These are phyloP conservation scores for Balanococcus diminutus DNA, from an alignment of 2,888 invertebrate genomes.

Conservation along the genomic window DNA sequence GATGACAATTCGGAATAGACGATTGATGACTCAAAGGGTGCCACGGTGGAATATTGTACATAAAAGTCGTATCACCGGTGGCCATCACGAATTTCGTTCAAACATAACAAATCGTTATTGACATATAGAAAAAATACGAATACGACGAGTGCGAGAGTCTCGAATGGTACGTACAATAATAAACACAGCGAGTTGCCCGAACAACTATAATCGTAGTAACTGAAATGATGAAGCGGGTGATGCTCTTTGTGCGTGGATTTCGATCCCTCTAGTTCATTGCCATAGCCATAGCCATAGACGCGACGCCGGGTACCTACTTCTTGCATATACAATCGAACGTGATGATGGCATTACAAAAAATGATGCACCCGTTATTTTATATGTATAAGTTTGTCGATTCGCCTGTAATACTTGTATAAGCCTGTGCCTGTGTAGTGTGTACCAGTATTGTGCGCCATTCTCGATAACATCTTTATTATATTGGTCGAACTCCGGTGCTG, in stretches of 20 bases:
- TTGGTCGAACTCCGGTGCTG: background rate
- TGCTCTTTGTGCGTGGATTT: slow-evolving; percentile 47
- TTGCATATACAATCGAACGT: slow-evolving; percentile 50
- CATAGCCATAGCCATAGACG: slow-evolving; percentile 53
- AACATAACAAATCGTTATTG: slow-evolving; percentile 4
- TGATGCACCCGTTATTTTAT: slow-evolving; percentile 50
- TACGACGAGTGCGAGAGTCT: background rate
- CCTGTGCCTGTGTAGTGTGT: background rate
- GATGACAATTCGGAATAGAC: slow-evolving; percentile 37
- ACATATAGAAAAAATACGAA: background rate
- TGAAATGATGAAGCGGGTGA: slow-evolving; percentile 39
- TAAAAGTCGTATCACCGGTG: slow-evolving; percentile 41
- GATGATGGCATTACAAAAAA: slow-evolving; percentile 48
- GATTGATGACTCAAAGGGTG: slow-evolving; percentile 52
- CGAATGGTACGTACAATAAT: background rate
- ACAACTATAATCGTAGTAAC: slow-evolving; percentile 16
- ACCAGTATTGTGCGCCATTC: background rate
- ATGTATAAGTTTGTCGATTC: background rate
- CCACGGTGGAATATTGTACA: slow-evolving; percentile 53
- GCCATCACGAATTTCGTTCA: slow-evolving; percentile 46
- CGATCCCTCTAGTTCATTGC: slow-evolving; percentile 53
- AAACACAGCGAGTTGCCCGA: slow-evolving; percentile 22
- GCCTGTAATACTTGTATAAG: background rate
- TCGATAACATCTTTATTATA: slow-evolving; percentile 21
- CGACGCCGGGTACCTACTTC: slow-evolving; percentile 48